A percentile compares a stretch with the other conserved stretches of the same genome.
Evolutionary conservation across 2,797 vertebrate species (phyloP).

Genomic region (Darevskia mixta): DNA sequence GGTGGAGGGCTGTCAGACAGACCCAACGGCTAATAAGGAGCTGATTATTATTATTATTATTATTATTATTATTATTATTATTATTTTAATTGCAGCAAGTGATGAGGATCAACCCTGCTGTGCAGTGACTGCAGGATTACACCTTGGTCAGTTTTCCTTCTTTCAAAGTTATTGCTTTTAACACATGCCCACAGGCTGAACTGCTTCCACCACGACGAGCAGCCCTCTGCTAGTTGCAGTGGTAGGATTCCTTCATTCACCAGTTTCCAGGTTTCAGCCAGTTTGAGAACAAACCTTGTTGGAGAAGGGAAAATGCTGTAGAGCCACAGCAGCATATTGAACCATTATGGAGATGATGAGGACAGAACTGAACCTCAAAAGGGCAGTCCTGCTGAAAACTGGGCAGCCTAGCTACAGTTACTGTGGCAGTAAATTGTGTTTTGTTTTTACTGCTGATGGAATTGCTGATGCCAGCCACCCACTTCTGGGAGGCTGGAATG

Average conservation of each 20-base stretch:
- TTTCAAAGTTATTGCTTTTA: constrained; percentile 21
- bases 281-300: background rate
- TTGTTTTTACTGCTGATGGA: background rate
- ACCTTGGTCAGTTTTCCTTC: background rate
- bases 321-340: background rate
- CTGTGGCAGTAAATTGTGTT: background rate
- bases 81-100: background rate
- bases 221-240: background rate
- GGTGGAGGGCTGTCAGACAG: background rate
- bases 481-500: too few relatives aligned
- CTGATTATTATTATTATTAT: background rate
- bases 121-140: background rate
- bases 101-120: too few relatives aligned
- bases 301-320: background rate
- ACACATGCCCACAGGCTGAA: background rate
- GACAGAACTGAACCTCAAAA: too few relatives aligned
- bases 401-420: background rate
- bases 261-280: background rate
- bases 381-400: background rate
- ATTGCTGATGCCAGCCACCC: background rate
- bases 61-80: too few relatives aligned
- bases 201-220: background rate
- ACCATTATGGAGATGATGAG: background rate
- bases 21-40: too few relatives aligned
- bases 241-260: background rate